A percentile compares a stretch with the other conserved stretches of the same genome.
Evolutionary conservation across 2,113 vertebrate genomes (phyloP).

Genomic region (Sterna hirundo): DNA sequence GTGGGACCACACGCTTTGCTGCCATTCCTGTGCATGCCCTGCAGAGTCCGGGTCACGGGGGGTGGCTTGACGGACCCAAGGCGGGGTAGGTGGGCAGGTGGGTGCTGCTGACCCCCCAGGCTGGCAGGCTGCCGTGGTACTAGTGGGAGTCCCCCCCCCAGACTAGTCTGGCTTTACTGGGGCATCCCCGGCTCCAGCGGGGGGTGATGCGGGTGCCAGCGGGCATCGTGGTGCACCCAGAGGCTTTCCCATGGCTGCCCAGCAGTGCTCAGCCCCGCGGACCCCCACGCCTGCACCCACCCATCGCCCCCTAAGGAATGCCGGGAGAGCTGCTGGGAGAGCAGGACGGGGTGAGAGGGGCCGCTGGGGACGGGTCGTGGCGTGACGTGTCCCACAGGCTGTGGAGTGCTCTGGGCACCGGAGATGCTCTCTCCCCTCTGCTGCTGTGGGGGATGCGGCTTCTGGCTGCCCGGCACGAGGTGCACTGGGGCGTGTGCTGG

Average conservation of each 20-base stretch:
- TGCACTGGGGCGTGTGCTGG: neutral
- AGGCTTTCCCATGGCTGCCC: neutral
- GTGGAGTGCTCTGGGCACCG: neutral
- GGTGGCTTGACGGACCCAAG: neutral
- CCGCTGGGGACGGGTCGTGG: accelerated
- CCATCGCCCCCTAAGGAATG: neutral
- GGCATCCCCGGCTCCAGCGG: neutral
- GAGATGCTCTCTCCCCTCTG: neutral
- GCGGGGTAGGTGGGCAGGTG: neutral
- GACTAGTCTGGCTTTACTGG: neutral
- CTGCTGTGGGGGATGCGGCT: neutral
- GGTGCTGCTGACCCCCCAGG: neutral
- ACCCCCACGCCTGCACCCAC: accelerated
- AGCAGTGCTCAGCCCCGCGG: neutral
- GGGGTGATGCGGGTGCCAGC: neutral
- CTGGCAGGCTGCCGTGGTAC: neutral
- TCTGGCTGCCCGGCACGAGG: neutral
- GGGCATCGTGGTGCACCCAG: neutral
- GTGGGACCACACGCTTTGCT: neutral
- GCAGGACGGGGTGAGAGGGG: neutral
- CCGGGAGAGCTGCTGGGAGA: accelerated
- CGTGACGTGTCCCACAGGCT: accelerated
- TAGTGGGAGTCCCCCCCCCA: neutral
- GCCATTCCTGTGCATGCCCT: neutral
- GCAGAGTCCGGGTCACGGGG: accelerated